Percentiles rank a stretch among this genome's conserved stretches.
Conservation (phyloP, 2,113 vertebrate genomes). For the Thunnus maccoyii region DNA sequence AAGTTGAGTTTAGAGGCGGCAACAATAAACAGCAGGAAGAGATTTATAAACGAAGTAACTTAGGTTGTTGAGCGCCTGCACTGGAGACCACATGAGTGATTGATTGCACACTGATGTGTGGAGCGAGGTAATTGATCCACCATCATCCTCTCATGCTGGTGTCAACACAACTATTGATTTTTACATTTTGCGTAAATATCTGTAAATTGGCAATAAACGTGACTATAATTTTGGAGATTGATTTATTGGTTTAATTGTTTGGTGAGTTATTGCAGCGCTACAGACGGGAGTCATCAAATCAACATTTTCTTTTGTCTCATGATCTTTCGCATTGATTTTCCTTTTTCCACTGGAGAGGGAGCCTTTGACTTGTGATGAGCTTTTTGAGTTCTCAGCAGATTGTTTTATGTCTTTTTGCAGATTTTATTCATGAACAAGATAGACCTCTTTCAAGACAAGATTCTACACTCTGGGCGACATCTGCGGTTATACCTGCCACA, state of each 20-base stretch:
- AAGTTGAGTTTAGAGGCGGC: slow-evolving; percentile 17
- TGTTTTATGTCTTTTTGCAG: slow-evolving; percentile 67
- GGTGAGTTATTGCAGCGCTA: slow-evolving; percentile 7
- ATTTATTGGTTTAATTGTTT: slow-evolving; percentile 48
- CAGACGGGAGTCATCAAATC: slow-evolving; percentile 15
- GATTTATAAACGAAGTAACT: background rate
- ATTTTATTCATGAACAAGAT: slow-evolving; percentile 90
- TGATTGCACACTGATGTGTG: slow-evolving; percentile 38
- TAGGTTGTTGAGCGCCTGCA: background rate
- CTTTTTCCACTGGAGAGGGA: slow-evolving; percentile 19
- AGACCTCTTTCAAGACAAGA: slow-evolving; percentile 88
- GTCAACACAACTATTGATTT: slow-evolving; percentile 47
- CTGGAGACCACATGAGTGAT: slow-evolving; percentile 12
- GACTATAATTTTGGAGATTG: slow-evolving; percentile 4
- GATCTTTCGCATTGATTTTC: slow-evolving; percentile 40
- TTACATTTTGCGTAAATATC: slow-evolving; percentile 31
- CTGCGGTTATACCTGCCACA: slow-evolving; percentile 82
- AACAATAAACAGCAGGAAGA: background rate
- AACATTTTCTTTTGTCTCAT: background rate
- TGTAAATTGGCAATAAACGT: slow-evolving; percentile 31
- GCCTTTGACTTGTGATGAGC: slow-evolving; percentile 20
- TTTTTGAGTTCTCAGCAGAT: background rate
- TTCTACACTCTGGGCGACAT: slow-evolving; percentile 83
- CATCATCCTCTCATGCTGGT: background rate
- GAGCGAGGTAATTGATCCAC: slow-evolving; percentile 40